These are phyloP conservation scores for Tachysurus vachellii DNA, from an alignment of 2,113 vertebrate species.

Conservation along the genomic window DNA sequence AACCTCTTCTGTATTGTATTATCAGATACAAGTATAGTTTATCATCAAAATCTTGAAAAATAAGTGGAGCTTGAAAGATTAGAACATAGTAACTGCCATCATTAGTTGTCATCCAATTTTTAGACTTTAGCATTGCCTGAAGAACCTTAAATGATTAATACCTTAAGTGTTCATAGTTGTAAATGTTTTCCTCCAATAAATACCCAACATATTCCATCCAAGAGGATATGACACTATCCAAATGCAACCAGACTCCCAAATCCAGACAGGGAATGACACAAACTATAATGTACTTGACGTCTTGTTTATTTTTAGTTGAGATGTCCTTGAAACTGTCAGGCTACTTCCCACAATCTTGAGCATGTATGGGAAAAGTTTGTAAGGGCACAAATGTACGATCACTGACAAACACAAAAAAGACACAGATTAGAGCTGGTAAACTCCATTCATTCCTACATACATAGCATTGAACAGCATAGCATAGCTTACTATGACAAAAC, in stretches of 20 bases:
- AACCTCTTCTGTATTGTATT: background rate
- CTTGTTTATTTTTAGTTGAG: slow-evolving; percentile 52
- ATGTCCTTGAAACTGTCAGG: slow-evolving; percentile 43
- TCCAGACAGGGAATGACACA: slow-evolving; percentile 28
- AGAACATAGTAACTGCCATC: background rate
- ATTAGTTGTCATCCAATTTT: background rate
- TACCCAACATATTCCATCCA: background rate
- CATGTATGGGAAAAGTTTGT: slow-evolving; percentile 49
- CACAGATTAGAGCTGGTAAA: background rate
- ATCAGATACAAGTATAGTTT: background rate
- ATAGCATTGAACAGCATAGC: background rate
- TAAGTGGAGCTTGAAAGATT: background rate
- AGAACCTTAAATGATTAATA: background rate
- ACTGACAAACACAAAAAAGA: background rate
- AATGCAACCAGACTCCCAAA: background rate
- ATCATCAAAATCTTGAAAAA: background rate
- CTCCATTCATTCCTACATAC: slow-evolving; percentile 20
- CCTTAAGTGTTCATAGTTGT: background rate
- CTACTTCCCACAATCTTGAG: slow-evolving; percentile 48
- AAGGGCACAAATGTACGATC: background rate
- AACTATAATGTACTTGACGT: slow-evolving; percentile 22
- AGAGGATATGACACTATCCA: background rate
- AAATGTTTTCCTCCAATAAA: background rate
- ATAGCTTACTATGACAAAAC: background rate
- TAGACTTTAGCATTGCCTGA: background rate